Conservation (phyloP, 1,140 invertebrate species). For the Ptiloglossa arizonensis region DNA sequence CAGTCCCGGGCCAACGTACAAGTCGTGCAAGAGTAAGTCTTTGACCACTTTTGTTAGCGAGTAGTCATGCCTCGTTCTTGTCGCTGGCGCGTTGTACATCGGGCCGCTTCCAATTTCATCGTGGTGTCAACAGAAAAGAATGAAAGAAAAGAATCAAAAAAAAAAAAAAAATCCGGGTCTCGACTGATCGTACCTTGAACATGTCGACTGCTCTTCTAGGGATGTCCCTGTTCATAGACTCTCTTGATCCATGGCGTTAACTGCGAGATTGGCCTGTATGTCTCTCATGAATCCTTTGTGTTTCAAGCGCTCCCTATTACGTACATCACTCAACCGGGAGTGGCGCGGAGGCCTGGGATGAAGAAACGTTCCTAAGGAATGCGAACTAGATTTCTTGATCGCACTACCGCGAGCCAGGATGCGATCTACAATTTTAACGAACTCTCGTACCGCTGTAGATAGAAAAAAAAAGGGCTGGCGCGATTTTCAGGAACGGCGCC, state of each 20-base stretch:
- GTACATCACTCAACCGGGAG: constrained; percentile 68
- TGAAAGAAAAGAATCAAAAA: background rate
- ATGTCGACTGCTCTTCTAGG: constrained; percentile 72
- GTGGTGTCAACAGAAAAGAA: constrained; percentile 14
- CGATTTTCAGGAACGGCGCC: constrained; percentile 64
- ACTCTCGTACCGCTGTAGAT: constrained; percentile 64
- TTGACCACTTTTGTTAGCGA: constrained; percentile 69
- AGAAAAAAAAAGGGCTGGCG: constrained; percentile 61
- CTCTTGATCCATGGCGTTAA: constrained; percentile 74
- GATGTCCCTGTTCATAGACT: constrained; percentile 68
- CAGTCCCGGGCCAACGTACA: constrained; percentile 74
- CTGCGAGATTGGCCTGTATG: constrained; percentile 69
- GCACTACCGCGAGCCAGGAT: constrained; percentile 68
- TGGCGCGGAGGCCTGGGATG: constrained; percentile 69
- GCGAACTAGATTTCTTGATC: constrained; percentile 67
- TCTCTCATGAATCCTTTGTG: constrained; percentile 69
- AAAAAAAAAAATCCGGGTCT: constrained; percentile 47
- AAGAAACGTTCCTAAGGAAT: constrained; percentile 69
- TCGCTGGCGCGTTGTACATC: constrained; percentile 62
- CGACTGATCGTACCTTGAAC: constrained; percentile 71
- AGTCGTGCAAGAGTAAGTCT: constrained; percentile 76
- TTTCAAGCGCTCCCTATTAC: constrained; percentile 68
- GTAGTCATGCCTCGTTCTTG: constrained; percentile 68
- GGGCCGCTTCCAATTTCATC: constrained; percentile 44
- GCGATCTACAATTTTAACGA: constrained; percentile 65